Evolutionary conservation across 2,113 vertebrate species (phyloP).

Genomic region (Onychostruthus taczanowskii): DNA sequence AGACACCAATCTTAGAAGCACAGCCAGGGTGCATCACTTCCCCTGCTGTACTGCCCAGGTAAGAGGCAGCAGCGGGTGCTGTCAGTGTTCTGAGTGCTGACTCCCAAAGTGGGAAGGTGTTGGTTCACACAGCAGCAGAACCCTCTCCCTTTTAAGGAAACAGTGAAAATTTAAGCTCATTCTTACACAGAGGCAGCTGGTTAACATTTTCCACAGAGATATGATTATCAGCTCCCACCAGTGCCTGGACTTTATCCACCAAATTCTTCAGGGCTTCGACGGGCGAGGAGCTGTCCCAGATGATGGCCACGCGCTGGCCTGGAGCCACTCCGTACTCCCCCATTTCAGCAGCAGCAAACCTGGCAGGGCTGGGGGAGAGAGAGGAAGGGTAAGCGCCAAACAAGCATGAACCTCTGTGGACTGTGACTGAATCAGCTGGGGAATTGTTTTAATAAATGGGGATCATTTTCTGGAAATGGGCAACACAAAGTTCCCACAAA

Average conservation of each 20-base stretch:
- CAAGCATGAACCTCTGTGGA: rapidly evolving
- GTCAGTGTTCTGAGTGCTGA: rapidly evolving
- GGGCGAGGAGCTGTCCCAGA: conserved; percentile 79
- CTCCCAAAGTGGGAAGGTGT: background rate
- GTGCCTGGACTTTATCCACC: conserved; percentile 68
- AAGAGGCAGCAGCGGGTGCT: background rate
- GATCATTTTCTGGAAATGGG: background rate
- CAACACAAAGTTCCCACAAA: background rate
- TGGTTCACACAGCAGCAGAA: background rate
- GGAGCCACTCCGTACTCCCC: conserved; percentile 74
- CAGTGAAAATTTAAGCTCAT: background rate
- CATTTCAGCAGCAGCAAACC: conserved; percentile 63
- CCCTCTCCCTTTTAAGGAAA: background rate
- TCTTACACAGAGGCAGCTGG: conserved; percentile 83
- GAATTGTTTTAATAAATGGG: background rate
- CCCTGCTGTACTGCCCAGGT: background rate
- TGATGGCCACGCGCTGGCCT: conserved; percentile 81
- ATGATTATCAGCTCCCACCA: conserved; percentile 72
- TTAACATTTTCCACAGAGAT: conserved; percentile 86
- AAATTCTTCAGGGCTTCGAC: conserved; percentile 72
- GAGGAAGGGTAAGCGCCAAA: background rate
- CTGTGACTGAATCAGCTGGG: background rate
- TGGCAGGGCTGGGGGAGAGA: background rate
- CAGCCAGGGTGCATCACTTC: rapidly evolving
- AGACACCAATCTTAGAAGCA: background rate